phyloP scores from a whole-genome alignment of 2,113 vertebrate species.

The Platichthys stellatus region DNA sequence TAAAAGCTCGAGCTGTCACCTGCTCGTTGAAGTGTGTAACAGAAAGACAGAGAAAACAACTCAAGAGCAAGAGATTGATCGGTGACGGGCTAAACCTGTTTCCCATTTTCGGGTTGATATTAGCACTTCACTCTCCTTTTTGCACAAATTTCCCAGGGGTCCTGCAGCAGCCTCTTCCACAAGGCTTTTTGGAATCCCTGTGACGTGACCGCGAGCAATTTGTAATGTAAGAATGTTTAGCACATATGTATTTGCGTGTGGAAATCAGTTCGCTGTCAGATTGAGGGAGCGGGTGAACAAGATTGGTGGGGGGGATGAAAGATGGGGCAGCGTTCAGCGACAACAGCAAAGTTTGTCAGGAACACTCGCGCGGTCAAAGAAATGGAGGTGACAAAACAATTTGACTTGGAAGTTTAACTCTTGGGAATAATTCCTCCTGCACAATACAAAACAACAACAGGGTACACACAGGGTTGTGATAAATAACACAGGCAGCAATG shows the following conservation, averaged over 20 bases:
- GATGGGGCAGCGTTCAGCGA: neutral
- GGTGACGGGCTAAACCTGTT: constrained; percentile 20
- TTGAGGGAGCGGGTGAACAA: too few species aligned
- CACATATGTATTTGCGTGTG: constrained; percentile 12
- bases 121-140: constrained; percentile 23
- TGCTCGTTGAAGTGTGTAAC: neutral
- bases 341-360: neutral
- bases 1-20: constrained; percentile 1
- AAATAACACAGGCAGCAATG: neutral
- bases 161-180: constrained; percentile 19
- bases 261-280: constrained; percentile 19
- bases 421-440: neutral
- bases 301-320: constrained; percentile 3
- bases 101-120: constrained; percentile 30
- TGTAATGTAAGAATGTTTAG: constrained; percentile 22
- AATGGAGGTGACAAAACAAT: neutral
- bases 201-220: constrained; percentile 40
- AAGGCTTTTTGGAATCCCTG: constrained; percentile 21
- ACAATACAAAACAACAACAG: neutral
- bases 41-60: constrained; percentile 13
- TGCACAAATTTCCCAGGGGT: constrained; percentile 6
- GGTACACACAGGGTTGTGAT: neutral
- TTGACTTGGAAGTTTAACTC: neutral
- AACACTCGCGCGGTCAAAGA: neutral
- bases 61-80: constrained; percentile 31